Percentiles rank a stretch among this genome's conserved stretches.
phyloP scores from a whole-genome alignment of 1,140 invertebrate genomes.

The Lysiphlebus fabarum region DNA sequence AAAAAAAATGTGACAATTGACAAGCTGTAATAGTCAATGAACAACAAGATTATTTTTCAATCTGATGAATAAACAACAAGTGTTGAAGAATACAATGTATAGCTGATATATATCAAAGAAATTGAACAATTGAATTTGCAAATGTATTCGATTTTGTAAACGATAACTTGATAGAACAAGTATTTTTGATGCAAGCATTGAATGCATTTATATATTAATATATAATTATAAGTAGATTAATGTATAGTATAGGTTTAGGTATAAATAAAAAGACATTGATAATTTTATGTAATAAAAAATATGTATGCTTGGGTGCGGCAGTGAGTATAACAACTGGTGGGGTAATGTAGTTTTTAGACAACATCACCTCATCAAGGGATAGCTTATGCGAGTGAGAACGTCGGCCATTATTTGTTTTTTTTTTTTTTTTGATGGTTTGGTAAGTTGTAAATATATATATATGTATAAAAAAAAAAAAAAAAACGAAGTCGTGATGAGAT shows the following conservation, averaged over 20 bases:
- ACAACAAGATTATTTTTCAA: too few species aligned
- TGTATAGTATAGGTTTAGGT: slow-evolving; percentile 40
- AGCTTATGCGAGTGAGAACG: slow-evolving; percentile 45
- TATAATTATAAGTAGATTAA: slow-evolving; percentile 37
- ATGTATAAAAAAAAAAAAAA: slow-evolving; percentile 46
- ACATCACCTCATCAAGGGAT: slow-evolving; percentile 31
- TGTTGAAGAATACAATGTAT: neutral
- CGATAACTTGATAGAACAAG: too few species aligned
- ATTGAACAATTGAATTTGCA: too few species aligned
- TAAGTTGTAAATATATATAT: slow-evolving; percentile 29
- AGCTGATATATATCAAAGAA: too few species aligned
- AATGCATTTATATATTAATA: slow-evolving; percentile 25
- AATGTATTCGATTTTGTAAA: too few species aligned
- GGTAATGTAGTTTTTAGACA: slow-evolving; percentile 25
- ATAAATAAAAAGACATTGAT: slow-evolving; percentile 48
- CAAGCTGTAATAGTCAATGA: slow-evolving; percentile 8
- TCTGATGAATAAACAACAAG: too few species aligned
- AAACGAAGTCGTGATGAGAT: neutral
- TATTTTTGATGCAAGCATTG: too few species aligned
- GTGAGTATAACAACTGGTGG: slow-evolving; percentile 55
- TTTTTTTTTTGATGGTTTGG: too few species aligned
- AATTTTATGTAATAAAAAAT: slow-evolving; percentile 55
- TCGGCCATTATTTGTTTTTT: slow-evolving; percentile 42
- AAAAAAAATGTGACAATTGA: slow-evolving; percentile 51
- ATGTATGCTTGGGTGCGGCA: slow-evolving; percentile 54